A percentile compares a stretch with the other conserved stretches of the same genome.
phyloP scores from a whole-genome alignment of 2,888 invertebrate genomes.

The Lysandra bellargus region DNA sequence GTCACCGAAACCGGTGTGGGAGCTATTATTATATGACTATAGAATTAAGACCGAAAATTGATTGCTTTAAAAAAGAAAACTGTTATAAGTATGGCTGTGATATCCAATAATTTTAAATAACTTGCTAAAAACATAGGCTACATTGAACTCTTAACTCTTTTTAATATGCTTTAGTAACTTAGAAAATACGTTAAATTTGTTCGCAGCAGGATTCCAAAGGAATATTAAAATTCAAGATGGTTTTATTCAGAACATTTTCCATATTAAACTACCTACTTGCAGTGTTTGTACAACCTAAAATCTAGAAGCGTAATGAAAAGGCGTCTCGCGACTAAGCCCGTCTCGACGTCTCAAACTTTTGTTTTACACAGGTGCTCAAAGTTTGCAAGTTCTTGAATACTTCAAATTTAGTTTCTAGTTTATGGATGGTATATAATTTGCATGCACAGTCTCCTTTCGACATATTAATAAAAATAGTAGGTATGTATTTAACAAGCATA shows the following conservation, averaged over 20 bases:
- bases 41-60: neutral
- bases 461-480: neutral
- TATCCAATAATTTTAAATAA: too few species aligned
- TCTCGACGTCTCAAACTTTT: slow-evolving; percentile 49
- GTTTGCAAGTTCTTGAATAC: slow-evolving; percentile 34
- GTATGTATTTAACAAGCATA: too few species aligned
- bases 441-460: slow-evolving; percentile 5
- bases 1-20: too few species aligned
- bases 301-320: slow-evolving; percentile 47
- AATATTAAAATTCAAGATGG: neutral
- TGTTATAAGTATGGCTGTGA: too few species aligned
- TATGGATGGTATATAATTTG: neutral
- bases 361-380: slow-evolving; percentile 49
- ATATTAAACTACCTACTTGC: slow-evolving; percentile 20
- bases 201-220: neutral
- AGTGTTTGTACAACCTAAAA: slow-evolving; percentile 42
- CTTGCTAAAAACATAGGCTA: too few species aligned
- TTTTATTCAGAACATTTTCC: slow-evolving; percentile 7
- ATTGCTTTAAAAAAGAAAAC: too few species aligned
- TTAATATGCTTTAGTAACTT: neutral
- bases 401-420: slow-evolving; percentile 17
- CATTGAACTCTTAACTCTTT: neutral
- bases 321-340: slow-evolving; percentile 51
- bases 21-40: neutral
- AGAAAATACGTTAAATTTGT: neutral